Base-by-base conservation (phyloP, 64 coral and sea anemone species). In the Montipora capricornis region DNA sequence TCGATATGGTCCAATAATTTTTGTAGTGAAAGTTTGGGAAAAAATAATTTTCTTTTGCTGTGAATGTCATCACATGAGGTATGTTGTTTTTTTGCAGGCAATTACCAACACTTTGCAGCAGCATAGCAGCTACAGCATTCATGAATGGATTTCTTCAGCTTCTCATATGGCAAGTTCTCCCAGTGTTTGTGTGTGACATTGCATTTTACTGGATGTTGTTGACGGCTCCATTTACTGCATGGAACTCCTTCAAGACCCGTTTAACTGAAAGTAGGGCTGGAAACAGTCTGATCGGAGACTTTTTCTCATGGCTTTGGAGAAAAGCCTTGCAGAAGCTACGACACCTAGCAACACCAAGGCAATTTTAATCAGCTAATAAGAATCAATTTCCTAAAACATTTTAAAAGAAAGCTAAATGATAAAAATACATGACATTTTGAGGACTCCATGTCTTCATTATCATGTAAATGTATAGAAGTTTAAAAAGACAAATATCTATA, bases 201-300 rank as follows among this genome's bases (percentile, higher is more conserved):
- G 53, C 94, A 83, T 97, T 97, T 94, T 97, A 97, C 84, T 97
- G 96, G 96, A 83, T 97, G 83, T 29, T 97, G 69, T 84, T 92
- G 78, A 68, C 81, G 67, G 90, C 88, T 20, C 96, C 96, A 78
- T 74, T 89, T 44, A 77, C 94, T 89, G 96, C 83, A 9, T 97
- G 96, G 96, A 88, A 88, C 58, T 82, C 64, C 73, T 80, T 97
- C 14, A 95, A 92, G 88, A 78, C 75, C 19, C 46, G 84, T 16
- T 80, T 87, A 16, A 48, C 49, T 68, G 26, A 78, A 80, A 84
- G 44, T 71, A 16, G 55, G 58, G 69, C 3, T 46, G 80, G 82
- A n/a, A 85, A 64, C 57, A 66, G 75, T 11, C 10, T 83, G 8
- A 70, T 58, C 29, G 92, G 79, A 84, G 68, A 88, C 15, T 55